Base-by-base conservation (phyloP, 2,113 vertebrate genomes). In the Eretmochelys imbricata region DNA sequence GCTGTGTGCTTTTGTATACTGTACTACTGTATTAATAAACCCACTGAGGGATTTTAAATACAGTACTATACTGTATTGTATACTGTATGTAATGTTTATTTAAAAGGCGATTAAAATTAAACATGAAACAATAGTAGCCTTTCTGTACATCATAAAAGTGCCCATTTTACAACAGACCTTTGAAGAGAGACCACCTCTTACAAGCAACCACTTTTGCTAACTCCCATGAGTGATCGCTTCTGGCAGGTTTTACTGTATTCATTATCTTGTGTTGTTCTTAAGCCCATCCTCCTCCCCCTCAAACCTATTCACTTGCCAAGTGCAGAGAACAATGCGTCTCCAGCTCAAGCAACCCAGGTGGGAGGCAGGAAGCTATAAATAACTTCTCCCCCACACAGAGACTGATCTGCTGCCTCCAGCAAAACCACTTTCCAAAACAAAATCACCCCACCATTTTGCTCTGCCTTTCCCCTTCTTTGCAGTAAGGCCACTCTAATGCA, bases 281-380 rank as follows among this genome's bases (percentile, higher is more conserved):
- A 92, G 8, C 9, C 11, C 85, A 5, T 83, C 57, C 51, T 87
- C 62, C 89, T 92, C 90, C 42, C 24, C 22, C 5, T 93, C 83
- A 78, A 78, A 46, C 42, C 22, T 48, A 48, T 48, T 78, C 25
- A 46, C 12, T 46, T 78, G 75, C 42, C 75, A 48, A 78, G 24
- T 78, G 75, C 42, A 48, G 25, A 46, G 75, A 88, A 92, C 62
- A 95, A 88, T 91, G 89, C 91, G 95, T 91, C 96, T 96, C 96
- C 89, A 94, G 83, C 86, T 93, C 80, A 92, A 94, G 65, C 75
- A 94, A 95, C 92, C 81, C 53, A 81, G 50, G 90, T 95, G 96
- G 94, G 95, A 97, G 97, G 94, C 85, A 93, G 89, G 78, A 48
- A 80, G 38, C 87, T 97, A 89, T 92, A 92, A 97, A 94, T 96